Evolutionary conservation across 1,140 invertebrate species (phyloP).

Genomic region (Luehdorfia chinensis): DNA sequence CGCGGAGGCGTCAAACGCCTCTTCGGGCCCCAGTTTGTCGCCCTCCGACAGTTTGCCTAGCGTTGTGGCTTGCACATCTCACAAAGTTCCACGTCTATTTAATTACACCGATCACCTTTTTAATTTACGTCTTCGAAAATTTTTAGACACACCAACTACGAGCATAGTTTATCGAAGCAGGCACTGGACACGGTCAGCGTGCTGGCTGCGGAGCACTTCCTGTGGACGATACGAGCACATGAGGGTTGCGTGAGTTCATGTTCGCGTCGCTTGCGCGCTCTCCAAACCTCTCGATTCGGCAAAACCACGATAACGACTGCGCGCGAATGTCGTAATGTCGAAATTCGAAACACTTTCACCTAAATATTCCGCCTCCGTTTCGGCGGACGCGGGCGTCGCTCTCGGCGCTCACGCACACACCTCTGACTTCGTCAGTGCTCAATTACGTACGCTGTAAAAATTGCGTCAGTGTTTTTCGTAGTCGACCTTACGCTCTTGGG

Average conservation of each 20-base stretch:
- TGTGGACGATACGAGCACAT: slow-evolving; percentile 48
- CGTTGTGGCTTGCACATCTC: slow-evolving; percentile 58
- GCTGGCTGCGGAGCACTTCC: slow-evolving; percentile 53
- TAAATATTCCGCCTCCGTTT: slow-evolving; percentile 76
- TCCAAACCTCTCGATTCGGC: slow-evolving; percentile 72
- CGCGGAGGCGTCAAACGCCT: slow-evolving; percentile 66
- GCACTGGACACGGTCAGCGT: slow-evolving; percentile 56
- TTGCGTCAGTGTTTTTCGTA: slow-evolving; percentile 75
- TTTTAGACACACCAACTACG: slow-evolving; percentile 62
- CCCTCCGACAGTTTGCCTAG: slow-evolving; percentile 66
- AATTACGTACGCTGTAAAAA: slow-evolving; percentile 75
- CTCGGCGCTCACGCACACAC: slow-evolving; percentile 74
- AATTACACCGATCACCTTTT: slow-evolving; percentile 65
- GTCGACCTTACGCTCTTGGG: slow-evolving; percentile 60
- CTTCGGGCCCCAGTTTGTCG: slow-evolving; percentile 60
- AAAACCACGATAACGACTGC: slow-evolving; percentile 76
- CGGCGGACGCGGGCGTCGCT: slow-evolving; percentile 73
- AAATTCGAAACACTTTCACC: slow-evolving; percentile 77
- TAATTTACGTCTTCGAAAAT: slow-evolving; percentile 68
- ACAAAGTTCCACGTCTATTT: slow-evolving; percentile 53
- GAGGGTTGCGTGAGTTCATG: no score
- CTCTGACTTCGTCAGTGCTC: slow-evolving; percentile 51
- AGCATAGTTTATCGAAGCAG: slow-evolving; percentile 64
- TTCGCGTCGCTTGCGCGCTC: slow-evolving; percentile 47
- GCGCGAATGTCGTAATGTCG: slow-evolving; percentile 75